Evolutionary conservation across 1,140 invertebrate genomes (phyloP).

Genomic region (Plectrocnemia conspersa): DNA sequence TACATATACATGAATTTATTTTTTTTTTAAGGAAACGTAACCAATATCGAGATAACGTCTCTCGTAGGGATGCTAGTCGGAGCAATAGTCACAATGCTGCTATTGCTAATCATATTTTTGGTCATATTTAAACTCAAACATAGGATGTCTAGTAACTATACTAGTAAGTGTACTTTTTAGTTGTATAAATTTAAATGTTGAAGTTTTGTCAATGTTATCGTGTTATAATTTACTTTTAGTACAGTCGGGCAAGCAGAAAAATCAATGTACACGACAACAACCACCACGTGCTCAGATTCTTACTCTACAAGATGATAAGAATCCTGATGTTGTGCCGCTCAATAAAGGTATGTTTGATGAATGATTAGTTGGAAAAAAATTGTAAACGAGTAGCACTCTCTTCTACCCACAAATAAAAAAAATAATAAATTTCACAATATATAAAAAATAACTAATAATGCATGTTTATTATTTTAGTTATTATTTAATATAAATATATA

Average conservation of each 20-base stretch:
- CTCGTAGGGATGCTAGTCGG: conserved; percentile 44
- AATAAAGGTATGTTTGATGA: conserved; percentile 69
- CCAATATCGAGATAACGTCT: conserved; percentile 47
- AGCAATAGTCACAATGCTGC: conserved; percentile 39
- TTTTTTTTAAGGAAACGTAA: conserved; percentile 43
- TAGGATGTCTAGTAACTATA: conserved; percentile 43
- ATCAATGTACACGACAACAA: conserved; percentile 34
- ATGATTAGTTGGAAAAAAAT: neutral
- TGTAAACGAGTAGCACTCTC: no score
- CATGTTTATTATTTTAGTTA: no score
- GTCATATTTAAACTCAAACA: conserved; percentile 40
- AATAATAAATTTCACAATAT: no score
- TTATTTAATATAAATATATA: no score
- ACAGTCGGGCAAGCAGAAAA: conserved; percentile 16
- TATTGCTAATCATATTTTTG: conserved; percentile 43
- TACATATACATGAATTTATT: neutral
- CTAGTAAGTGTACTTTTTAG: conserved; percentile 38
- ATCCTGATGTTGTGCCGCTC: conserved; percentile 79
- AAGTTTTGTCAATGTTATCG: neutral
- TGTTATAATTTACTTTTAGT: conserved; percentile 10
- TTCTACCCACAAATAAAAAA: no score
- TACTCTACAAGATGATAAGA: conserved; percentile 65
- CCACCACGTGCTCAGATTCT: conserved; percentile 37
- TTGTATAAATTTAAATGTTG: neutral
- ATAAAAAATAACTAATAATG: no score